Percentiles rank a stretch among this genome's conserved stretches.
Conservation (phyloP, 1,140 invertebrate genomes). For the Drosophila pseudoananassae region DNA sequence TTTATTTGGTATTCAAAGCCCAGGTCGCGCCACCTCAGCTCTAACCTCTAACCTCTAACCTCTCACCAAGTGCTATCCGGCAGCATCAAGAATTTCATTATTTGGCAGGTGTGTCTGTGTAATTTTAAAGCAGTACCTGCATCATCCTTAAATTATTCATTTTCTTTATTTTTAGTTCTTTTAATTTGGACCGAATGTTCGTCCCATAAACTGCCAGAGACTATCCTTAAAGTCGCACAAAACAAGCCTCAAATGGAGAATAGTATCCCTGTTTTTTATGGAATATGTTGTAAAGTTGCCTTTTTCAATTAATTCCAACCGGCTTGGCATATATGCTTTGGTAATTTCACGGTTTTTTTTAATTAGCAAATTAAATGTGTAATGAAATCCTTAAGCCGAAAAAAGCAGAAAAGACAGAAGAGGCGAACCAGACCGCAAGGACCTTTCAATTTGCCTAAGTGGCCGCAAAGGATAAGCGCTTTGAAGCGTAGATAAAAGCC, state of each 20-base stretch:
- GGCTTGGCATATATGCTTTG: background rate
- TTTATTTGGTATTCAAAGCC: slow-evolving; percentile 81
- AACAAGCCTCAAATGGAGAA: background rate
- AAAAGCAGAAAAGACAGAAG: background rate
- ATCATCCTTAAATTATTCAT: slow-evolving; percentile 65
- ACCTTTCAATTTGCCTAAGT: slow-evolving; percentile 60
- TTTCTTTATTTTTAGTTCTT: slow-evolving; percentile 18
- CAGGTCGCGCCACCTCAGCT: slow-evolving; percentile 42
- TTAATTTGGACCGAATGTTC: slow-evolving; percentile 18
- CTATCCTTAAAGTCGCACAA: background rate
- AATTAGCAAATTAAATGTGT: slow-evolving; percentile 23
- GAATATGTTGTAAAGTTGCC: background rate
- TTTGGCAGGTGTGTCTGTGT: slow-evolving; percentile 47
- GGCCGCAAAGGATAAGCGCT: slow-evolving; percentile 41
- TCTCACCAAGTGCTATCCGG: slow-evolving; percentile 13
- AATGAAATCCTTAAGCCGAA: background rate
- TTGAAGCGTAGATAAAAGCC: slow-evolving; percentile 44
- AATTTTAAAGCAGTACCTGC: slow-evolving; percentile 60
- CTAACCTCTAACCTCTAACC: slow-evolving; percentile 7
- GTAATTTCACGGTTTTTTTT: slow-evolving; percentile 1
- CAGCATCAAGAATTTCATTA: slow-evolving; percentile 71
- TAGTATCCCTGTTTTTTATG: background rate
- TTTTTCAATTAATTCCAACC: background rate
- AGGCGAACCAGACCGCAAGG: slow-evolving; percentile 16
- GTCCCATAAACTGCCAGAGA: background rate